Conservation (phyloP, 2,797 vertebrate genomes). For the Brotula barbata region DNA sequence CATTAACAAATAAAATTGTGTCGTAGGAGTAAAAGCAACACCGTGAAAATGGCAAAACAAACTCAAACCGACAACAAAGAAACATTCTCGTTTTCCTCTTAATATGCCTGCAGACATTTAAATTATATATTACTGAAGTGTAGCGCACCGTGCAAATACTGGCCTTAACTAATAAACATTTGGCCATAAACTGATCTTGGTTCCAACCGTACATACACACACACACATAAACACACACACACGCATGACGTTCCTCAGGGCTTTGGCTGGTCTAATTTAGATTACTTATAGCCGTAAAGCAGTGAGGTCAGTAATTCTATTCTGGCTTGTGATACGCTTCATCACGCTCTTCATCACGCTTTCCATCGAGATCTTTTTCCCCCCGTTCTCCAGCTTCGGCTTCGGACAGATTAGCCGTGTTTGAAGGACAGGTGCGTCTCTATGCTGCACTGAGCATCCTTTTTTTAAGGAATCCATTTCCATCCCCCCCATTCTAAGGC, state of each 20-base stretch:
- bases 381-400: conserved; percentile 2
- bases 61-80: conserved; percentile 39
- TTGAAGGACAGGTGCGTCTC: conserved; percentile 28
- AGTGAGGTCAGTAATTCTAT: conserved; percentile 37
- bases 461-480: not conserved
- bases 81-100: conserved; percentile 24
- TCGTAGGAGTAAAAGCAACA: not conserved
- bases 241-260: not conserved
- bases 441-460: conserved; percentile 14
- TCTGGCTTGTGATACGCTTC: conserved; percentile 17
- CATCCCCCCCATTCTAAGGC: not conserved
- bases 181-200: conserved; percentile 47
- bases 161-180: conserved; percentile 53
- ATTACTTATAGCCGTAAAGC: not conserved
- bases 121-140: conserved; percentile 42
- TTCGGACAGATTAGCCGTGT: conserved; percentile 2
- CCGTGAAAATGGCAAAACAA: conserved; percentile 31
- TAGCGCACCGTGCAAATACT: conserved; percentile 36
- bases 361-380: conserved; percentile 11
- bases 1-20: not conserved
- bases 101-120: conserved; percentile 41
- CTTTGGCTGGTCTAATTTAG: not conserved
- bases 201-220: conserved; percentile 35
- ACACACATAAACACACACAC: conserved; percentile 22
- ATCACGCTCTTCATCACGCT: conserved; percentile 8